These are phyloP conservation scores for Leucania comma DNA, from an alignment of 2,888 invertebrate species.

Conservation along the genomic window DNA sequence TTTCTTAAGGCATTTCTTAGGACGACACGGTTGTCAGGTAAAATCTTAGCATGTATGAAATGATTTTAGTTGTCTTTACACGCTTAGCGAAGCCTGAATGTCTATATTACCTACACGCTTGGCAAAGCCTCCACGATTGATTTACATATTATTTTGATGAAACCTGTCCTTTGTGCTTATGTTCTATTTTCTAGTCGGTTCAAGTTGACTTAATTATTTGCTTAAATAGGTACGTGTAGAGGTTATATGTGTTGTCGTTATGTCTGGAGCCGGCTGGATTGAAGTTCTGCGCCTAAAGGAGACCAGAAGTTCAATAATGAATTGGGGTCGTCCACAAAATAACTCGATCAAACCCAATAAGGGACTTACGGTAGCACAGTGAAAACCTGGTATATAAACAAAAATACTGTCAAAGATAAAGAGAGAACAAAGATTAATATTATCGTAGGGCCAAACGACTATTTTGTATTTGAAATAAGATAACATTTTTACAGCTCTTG, in stretches of 20 bases:
- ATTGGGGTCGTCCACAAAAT: background rate
- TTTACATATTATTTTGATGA: conserved; percentile 12
- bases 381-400: background rate
- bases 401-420: background rate
- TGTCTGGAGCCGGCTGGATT: background rate
- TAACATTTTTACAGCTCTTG: conserved; percentile 17
- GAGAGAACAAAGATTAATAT: background rate
- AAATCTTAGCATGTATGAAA: no score
- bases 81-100: background rate
- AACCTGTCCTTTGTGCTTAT: conserved; percentile 2
- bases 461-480: conserved; percentile 16
- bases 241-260: background rate
- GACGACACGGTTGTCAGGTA: no score
- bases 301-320: background rate
- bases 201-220: background rate
- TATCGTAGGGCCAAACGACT: background rate
- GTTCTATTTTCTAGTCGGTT: conserved; percentile 5
- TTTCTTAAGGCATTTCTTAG: background rate
- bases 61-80: no score
- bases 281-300: background rate
- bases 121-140: background rate
- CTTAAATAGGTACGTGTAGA: background rate
- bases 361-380: background rate
- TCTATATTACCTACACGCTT: conserved; percentile 9
- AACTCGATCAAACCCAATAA: background rate